Percentiles rank a stretch among this genome's conserved stretches.
Conservation (phyloP, 2,113 vertebrate species). For the Penelope pileata region DNA sequence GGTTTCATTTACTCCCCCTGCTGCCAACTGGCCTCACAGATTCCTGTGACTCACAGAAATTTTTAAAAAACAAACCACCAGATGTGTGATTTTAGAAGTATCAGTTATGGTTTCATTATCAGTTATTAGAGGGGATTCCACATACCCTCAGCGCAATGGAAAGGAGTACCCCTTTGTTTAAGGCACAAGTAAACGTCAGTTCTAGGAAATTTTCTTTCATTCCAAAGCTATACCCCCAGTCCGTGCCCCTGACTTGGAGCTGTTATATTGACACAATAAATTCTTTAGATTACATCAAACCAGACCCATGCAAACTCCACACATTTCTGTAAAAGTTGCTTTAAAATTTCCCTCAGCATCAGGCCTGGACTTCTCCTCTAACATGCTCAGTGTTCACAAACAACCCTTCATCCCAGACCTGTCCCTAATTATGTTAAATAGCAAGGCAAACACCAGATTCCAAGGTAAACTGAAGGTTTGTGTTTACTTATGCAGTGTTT, state of each 20-base stretch:
- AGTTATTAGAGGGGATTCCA: conserved; percentile 57
- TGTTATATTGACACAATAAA: neutral
- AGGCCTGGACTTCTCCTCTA: neutral
- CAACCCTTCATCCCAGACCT: neutral
- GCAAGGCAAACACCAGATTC: neutral
- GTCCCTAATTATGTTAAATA: neutral
- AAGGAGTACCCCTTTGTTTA: neutral
- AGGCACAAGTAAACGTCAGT: neutral
- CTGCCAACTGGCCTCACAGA: neutral
- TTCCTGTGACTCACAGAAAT: conserved; percentile 68
- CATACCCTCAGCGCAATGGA: neutral
- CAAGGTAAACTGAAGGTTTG: neutral
- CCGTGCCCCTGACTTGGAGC: neutral
- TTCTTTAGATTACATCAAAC: neutral
- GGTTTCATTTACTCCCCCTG: neutral
- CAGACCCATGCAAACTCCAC: neutral
- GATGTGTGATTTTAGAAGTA: conserved; percentile 61
- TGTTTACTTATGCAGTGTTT: neutral
- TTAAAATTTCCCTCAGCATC: neutral
- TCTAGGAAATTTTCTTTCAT: conserved; percentile 7
- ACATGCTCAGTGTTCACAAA: neutral
- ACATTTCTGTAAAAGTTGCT: neutral
- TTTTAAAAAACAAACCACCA: conserved; percentile 51
- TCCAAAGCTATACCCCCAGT: neutral
- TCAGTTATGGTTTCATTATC: conserved; percentile 36